A percentile compares a stretch with the other conserved stretches of the same genome.
Conservation (phyloP, 1,140 invertebrate species). For the Drosophila yakuba region DNA sequence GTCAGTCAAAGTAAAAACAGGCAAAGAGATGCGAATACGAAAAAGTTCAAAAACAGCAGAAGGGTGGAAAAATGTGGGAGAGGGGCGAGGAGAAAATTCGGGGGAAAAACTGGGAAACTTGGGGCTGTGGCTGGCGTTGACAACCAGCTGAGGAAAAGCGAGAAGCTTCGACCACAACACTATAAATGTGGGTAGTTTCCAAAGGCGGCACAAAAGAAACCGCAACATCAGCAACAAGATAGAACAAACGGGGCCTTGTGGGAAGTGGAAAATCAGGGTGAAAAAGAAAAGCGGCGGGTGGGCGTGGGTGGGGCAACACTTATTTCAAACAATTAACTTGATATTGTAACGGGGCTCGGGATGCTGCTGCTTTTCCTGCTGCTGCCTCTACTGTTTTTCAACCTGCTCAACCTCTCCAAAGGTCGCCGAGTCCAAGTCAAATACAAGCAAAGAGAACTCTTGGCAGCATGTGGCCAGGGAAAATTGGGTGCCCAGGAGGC, state of each 20-base stretch:
- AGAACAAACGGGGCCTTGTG: conserved; percentile 7
- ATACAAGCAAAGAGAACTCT: conserved; percentile 57
- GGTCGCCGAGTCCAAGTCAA: conserved; percentile 62
- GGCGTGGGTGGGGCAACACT: conserved; percentile 59
- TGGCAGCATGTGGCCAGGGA: conserved; percentile 72
- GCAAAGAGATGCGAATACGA: conserved; percentile 46
- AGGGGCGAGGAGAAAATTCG: neutral
- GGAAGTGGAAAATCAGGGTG: neutral
- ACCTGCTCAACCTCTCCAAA: conserved; percentile 52
- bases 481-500: conserved; percentile 4
- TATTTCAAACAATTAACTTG: conserved; percentile 83
- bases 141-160: conserved; percentile 43
- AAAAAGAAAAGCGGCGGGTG: conserved; percentile 9
- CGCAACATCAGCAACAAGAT: conserved; percentile 75
- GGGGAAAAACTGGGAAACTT: conserved; percentile 28
- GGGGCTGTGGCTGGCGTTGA: conserved; percentile 67
- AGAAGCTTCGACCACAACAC: conserved; percentile 70
- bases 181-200: conserved; percentile 78
- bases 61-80: no score
- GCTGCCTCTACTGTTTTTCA: conserved; percentile 20
- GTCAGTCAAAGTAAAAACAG: conserved; percentile 75
- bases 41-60: conserved; percentile 18
- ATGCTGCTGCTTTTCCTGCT: conserved; percentile 17
- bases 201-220: conserved; percentile 77
- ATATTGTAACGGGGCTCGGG: conserved; percentile 75